These are phyloP conservation scores for Drepana arcuata DNA, from an alignment of 1,140 invertebrate genomes.

Conservation along the genomic window DNA sequence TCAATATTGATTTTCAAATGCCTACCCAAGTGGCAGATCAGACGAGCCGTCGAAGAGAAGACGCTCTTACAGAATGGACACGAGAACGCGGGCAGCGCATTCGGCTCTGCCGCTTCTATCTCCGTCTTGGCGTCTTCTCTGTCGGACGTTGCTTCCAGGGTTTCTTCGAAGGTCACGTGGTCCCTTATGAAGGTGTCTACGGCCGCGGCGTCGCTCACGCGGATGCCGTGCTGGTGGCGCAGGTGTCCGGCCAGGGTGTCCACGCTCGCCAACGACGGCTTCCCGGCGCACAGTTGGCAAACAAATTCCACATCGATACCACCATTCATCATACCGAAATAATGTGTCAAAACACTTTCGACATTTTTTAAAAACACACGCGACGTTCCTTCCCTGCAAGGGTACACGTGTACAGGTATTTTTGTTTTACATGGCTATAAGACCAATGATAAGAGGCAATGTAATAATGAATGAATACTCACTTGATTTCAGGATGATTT, in stretches of 20 bases:
- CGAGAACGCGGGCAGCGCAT: conserved; percentile 14
- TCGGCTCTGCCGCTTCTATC: neutral
- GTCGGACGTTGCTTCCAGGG: conserved; percentile 21
- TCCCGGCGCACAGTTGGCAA: conserved; percentile 35
- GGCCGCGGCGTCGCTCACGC: conserved; percentile 4
- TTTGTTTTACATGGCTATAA: too few relatives aligned
- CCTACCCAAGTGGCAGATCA: conserved; percentile 35
- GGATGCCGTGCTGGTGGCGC: conserved; percentile 12
- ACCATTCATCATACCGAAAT: too few relatives aligned
- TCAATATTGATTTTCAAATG: conserved; percentile 30
- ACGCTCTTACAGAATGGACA: conserved; percentile 45
- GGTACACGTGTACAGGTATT: too few relatives aligned
- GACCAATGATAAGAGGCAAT: too few relatives aligned
- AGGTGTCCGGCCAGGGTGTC: conserved; percentile 31
- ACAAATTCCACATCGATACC: conserved; percentile 39
- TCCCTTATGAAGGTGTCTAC: conserved; percentile 35
- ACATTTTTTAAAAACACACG: too few relatives aligned
- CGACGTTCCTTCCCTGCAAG: too few relatives aligned
- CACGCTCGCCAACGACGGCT: conserved; percentile 10
- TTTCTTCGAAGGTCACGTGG: conserved; percentile 42
- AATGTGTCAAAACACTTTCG: too few relatives aligned
- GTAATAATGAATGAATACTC: too few relatives aligned
- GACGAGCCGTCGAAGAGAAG: conserved; percentile 39
- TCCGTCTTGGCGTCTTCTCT: conserved; percentile 4
- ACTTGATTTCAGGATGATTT: too few relatives aligned